These are phyloP conservation scores for Uria lomvia DNA, from an alignment of 2,113 vertebrate genomes.

Conservation along the genomic window DNA sequence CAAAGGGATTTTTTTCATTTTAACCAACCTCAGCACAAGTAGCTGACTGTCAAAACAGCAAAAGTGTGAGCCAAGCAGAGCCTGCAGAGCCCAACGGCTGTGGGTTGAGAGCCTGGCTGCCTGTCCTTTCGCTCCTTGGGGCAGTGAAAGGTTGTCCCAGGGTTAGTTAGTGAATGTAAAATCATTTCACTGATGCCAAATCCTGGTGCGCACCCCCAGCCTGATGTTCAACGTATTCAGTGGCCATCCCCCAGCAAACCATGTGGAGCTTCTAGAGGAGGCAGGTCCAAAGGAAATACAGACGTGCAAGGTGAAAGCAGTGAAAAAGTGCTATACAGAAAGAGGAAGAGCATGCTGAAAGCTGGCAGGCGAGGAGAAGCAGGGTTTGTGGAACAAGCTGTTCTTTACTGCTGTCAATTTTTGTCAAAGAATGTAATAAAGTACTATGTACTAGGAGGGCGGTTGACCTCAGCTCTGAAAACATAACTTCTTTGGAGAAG, in stretches of 20 bases:
- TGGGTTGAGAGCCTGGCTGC: neutral
- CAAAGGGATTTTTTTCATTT: neutral
- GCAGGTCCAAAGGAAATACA: neutral
- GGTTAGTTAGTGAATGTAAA: neutral
- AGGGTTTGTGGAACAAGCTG: slow-evolving; percentile 8
- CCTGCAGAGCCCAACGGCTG: neutral
- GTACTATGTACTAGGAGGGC: neutral
- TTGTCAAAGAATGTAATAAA: slow-evolving; percentile 8
- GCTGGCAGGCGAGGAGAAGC: neutral
- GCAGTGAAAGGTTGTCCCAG: neutral
- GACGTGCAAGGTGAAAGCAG: neutral
- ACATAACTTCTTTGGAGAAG: neutral
- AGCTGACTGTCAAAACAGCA: neutral
- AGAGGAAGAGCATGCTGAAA: neutral
- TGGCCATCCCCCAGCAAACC: neutral
- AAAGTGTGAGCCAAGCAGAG: neutral
- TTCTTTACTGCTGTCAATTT: neutral
- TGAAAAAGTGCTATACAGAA: neutral
- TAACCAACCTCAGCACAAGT: neutral
- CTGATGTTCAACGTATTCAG: accelerated
- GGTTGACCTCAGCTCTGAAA: slow-evolving; percentile 38
- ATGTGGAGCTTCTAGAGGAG: neutral
- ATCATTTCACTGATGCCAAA: neutral
- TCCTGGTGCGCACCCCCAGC: neutral
- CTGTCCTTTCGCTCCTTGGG: neutral